A percentile compares a stretch with the other conserved stretches of the same genome.
phyloP scores from a whole-genome alignment of 2,113 vertebrate genomes.

The Fukomys damarensis region DNA sequence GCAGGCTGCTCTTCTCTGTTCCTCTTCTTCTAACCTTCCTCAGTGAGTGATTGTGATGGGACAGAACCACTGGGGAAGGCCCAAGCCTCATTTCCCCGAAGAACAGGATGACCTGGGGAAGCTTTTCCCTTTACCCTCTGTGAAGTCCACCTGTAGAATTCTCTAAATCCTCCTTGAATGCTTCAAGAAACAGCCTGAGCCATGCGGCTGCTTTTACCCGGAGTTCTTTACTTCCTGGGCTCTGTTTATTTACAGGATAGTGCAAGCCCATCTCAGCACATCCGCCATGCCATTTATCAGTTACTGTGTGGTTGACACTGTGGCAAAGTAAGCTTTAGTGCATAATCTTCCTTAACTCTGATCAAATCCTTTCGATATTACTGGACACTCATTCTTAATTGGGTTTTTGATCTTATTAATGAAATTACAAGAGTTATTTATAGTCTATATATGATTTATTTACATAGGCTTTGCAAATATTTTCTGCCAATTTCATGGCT shows the following conservation, averaged over 20 bases:
- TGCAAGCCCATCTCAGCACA: not conserved
- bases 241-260: constrained; percentile 25
- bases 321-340: not conserved
- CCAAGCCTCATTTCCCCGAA: not conserved
- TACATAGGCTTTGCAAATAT: constrained; percentile 38
- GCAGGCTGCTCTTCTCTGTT: not conserved
- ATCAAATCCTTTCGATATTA: constrained; percentile 34
- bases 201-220: not conserved
- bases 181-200: not conserved
- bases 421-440: constrained; percentile 26
- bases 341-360: constrained; percentile 41
- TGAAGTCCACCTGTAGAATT: not conserved
- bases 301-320: not conserved
- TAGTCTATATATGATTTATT: not conserved
- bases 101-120: not conserved
- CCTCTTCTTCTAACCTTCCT: not conserved
- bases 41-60: not conserved
- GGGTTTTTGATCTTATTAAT: constrained; percentile 49
- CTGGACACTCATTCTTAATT: constrained; percentile 54
- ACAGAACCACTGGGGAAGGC: not conserved
- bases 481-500: constrained; percentile 16
- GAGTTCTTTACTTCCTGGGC: not conserved
- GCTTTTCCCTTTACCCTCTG: not conserved
- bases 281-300: not conserved
- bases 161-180: not conserved